Percentiles rank a stretch among this genome's conserved stretches.
phyloP scores from a whole-genome alignment of 1,140 invertebrate species.

The Sogatella furcifera region DNA sequence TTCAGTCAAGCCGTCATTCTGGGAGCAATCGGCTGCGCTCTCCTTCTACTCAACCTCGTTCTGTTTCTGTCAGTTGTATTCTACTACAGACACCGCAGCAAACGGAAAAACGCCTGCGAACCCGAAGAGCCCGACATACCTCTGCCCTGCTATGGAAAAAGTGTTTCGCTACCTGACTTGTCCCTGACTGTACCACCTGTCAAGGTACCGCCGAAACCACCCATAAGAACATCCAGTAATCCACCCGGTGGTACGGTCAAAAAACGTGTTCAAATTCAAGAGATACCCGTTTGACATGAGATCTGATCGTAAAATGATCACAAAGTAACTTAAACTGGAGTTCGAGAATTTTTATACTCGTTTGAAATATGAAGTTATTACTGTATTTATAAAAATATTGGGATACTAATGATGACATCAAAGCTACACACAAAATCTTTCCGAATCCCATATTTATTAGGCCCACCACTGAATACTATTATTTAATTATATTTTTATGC shows the following conservation, averaged over 20 bases:
- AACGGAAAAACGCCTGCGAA: constrained; percentile 30
- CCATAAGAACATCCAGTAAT: constrained; percentile 32
- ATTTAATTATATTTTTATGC: too few relatives aligned
- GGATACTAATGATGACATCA: too few relatives aligned
- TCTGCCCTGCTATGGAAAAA: constrained; percentile 17
- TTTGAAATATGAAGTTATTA: too few relatives aligned
- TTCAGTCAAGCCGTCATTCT: constrained; percentile 59
- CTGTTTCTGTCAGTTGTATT: constrained; percentile 84
- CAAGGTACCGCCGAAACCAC: constrained; percentile 34
- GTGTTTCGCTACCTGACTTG: constrained; percentile 21
- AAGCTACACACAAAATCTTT: too few relatives aligned
- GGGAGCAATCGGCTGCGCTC: constrained; percentile 80
- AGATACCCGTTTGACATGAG: constrained; percentile 48
- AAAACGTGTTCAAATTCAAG: constrained; percentile 53
- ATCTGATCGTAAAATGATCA: not conserved
- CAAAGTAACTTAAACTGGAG: too few relatives aligned
- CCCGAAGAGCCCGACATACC: constrained; percentile 24
- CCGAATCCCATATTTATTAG: too few relatives aligned
- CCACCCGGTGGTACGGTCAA: constrained; percentile 39
- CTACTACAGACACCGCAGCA: constrained; percentile 53
- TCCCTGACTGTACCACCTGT: constrained; percentile 32
- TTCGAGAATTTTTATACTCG: too few relatives aligned
- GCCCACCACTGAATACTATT: too few relatives aligned
- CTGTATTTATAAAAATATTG: too few relatives aligned
- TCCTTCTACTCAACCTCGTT: constrained; percentile 74